phyloP scores from a whole-genome alignment of 2,113 vertebrate species.

The Microcebus tavaratra region DNA sequence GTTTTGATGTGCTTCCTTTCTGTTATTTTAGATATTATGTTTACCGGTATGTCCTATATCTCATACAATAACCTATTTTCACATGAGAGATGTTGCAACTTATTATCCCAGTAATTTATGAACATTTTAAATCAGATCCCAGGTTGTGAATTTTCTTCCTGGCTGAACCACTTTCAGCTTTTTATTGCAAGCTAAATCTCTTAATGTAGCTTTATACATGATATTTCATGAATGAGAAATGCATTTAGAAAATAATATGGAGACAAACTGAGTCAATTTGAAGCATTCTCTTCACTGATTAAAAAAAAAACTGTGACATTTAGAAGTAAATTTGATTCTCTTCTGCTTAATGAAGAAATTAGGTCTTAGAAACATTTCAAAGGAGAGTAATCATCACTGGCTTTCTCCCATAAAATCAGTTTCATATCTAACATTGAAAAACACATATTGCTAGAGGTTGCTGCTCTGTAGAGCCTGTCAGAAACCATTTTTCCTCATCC shows the following conservation, averaged over 20 bases:
- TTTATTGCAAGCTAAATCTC: background rate
- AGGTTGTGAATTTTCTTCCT: background rate
- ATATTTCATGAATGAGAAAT: background rate
- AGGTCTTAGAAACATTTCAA: background rate
- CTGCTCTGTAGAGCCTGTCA: background rate
- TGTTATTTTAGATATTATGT: background rate
- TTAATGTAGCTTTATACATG: background rate
- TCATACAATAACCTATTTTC: background rate
- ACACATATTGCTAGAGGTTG: background rate
- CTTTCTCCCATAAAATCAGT: background rate
- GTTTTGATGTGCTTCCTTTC: background rate
- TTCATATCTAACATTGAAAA: background rate
- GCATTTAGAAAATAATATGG: background rate
- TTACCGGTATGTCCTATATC: background rate
- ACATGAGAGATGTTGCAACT: background rate
- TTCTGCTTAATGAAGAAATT: background rate
- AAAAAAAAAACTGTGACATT: background rate
- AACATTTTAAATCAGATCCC: background rate
- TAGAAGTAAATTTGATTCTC: background rate
- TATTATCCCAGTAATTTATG: background rate
- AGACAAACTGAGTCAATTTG: background rate
- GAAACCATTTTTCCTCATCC: background rate
- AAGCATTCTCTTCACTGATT: background rate
- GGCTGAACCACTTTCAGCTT: background rate
- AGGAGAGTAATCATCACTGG: background rate